Base-by-base conservation (phyloP, 2,797 vertebrate species). In the Darevskia nairensis region DNA sequence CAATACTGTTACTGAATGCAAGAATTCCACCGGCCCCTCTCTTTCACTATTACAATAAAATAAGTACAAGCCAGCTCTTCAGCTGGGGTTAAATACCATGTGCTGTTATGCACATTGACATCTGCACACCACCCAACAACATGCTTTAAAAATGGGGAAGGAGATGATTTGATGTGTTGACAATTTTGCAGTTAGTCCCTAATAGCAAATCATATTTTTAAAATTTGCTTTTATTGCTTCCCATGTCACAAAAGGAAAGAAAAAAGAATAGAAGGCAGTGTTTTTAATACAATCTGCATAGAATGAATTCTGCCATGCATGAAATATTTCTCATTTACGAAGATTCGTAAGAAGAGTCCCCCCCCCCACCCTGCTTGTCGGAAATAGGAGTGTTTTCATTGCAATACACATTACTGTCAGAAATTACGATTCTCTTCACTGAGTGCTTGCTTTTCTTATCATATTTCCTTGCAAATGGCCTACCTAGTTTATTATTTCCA, bases 361-460 rank as follows among this genome's bases (percentile, higher is more conserved):
- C 77, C 50, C 15, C 39, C 71, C 81, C 85, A 55, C 55, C 25
- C 86, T 15, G 25, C 19, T 46, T 64, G 41, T 64, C 87, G 88
- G 81, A 95, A 94, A 90, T 87, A 94, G 89, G 15, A 93, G 69
- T 15, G 4, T 92, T 96, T 95, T 94, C 87, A 82, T 91, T 93
- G 94, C 80, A n/a, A 72, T 89, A 68, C 87, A 78, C 46, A 44
- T 87, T 89, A 86, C 86, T 90, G 74, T 93, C 80, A 91, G 87
- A 94, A 91, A 86, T 89, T 72, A 85, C 1, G 1, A 72, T 86
- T 86, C 86, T 59, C 10, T 92, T 84, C 84, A 86, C n/a, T 75
- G 50, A 46, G n/a, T 79, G 82, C 8, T 88, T 86, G 10, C n/a
- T 92, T 93, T 92, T 90, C 90, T 81, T 76, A 11, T 88, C 46